Evolutionary conservation across 2,113 vertebrate species (phyloP).

Genomic region (Cochlearius cochlearius): DNA sequence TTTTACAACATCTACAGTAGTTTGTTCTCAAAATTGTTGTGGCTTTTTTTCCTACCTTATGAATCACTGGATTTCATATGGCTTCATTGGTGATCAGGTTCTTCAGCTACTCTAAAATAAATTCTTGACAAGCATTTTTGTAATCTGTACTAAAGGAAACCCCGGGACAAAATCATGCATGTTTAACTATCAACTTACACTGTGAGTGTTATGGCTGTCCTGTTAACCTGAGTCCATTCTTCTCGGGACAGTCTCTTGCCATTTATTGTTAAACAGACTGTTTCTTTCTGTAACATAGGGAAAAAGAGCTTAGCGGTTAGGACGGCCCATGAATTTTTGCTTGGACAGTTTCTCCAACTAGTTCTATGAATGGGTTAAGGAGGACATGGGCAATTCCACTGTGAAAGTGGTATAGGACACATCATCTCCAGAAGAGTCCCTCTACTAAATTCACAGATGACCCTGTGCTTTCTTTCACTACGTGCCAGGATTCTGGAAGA

Average conservation of each 20-base stretch:
- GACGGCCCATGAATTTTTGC: not conserved
- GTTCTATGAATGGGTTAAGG: not conserved
- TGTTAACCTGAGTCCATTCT: not conserved
- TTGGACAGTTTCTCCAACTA: not conserved
- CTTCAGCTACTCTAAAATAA: not conserved
- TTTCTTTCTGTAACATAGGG: not conserved
- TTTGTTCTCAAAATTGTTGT: not conserved
- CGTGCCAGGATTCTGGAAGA: not conserved
- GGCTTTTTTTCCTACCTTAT: fast-evolving
- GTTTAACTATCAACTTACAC: not conserved
- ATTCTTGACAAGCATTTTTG: not conserved
- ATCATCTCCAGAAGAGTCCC: not conserved
- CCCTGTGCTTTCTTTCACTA: not conserved
- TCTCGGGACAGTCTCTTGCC: not conserved
- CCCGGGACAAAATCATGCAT: not conserved
- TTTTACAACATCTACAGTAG: not conserved
- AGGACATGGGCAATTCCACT: not conserved
- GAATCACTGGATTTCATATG: not conserved
- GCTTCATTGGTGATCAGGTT: not conserved
- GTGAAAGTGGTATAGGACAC: not conserved
- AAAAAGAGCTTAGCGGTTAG: not conserved
- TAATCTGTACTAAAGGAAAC: not conserved
- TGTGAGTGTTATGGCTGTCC: not conserved
- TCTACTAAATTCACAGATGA: not conserved
- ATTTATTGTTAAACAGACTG: not conserved